Base-by-base conservation (phyloP, 2,113 vertebrate genomes). In the Vimba vimba region DNA sequence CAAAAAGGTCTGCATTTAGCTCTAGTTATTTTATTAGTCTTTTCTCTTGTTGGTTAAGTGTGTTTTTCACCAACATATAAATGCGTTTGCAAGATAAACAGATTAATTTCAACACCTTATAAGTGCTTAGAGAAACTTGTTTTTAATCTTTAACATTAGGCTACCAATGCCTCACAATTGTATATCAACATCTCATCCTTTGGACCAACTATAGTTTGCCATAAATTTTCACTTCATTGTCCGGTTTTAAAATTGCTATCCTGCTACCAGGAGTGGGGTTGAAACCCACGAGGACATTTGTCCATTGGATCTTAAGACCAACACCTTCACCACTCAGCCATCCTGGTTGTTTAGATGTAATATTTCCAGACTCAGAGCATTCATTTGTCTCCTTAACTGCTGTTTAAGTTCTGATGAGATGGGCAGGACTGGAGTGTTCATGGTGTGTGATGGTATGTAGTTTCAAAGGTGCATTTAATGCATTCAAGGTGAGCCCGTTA, bases 341-440 rank as follows among this genome's bases (percentile, higher is more conserved):
- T 78, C 52, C 75, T 13, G 4, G 50, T 23, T 10, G 17, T 2
- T 55, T 55, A 33, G 8, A 2, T 12, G 7, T 55, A 8, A 36
- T 9, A 43, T 23, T 73, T 43, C 1, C 69, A 71, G 36, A 71
- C 21, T 17, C 36, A 43, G 17, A 21, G 8, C 9, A 5, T 36
- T 43, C 2, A 73, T 43, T 78, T 23, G 21, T 33, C 52, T 19
- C 11, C 4, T 7, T 8, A 17, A 11, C n/a, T 36, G 50, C 19
- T 36, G 27, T n/a, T 60, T 17, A n/a, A 21, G 74, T 78, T 79
- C 76, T 91, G 88, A 91, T 91, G 91, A 90, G 91, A 92, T 79
- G 45, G 86, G 79, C 85, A 89, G 82, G 79, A 79, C 77, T 60
- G 21, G 71, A 47, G 86, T 85, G 91, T 43, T 43, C 43, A 43